Evolutionary conservation across 2,888 invertebrate genomes (phyloP), one percentile per base, ranked within the genome.

Genomic region (Limenitis camilla): DNA sequence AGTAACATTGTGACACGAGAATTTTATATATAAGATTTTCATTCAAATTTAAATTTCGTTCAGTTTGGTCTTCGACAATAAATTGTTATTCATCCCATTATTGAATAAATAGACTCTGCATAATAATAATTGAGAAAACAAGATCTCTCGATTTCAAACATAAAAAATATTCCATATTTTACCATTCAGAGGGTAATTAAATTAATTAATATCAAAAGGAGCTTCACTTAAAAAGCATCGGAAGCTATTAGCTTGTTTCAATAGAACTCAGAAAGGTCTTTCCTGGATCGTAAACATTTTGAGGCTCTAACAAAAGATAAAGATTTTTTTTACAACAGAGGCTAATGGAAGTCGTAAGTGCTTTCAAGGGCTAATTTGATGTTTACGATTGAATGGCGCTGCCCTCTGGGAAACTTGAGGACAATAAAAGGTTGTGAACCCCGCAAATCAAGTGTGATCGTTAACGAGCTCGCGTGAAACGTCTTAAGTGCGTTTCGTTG

Each of bases 401-500:
- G 58, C 52, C 45, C 60, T 48, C 51, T 33, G 36, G 41, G 50
- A 38, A 52, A 52, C 53, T 58, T 53, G 49, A 48, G 58, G 61
- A 56, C 61, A 61, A 53, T 53, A 51, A 52, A 50, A 53, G 40
- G 39, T 43, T 49, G 38, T 36, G 46, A 52, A 49, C 50, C 36
- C 45, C 45, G 51, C 48, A 56, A 56, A 56, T 48, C 49, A 53
- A 53, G 56, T 58, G 51, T 55, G 51, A 44, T 51, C 43, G 66
- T 65, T 81, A 80, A 79, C 76, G 75, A 81, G 68, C 53, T 54
- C 52, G 49, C 57, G 63, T 61, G 66, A 67, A 71, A 75, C 69
- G 72, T 81, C 79, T 80, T 82, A 79, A 83, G 81, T 78, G 77
- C 80, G 71, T 81, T 81, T 74, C 73, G 68, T 69, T 81, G 77